Evolutionary conservation across 2,888 invertebrate species (phyloP).

Genomic region (Hydrotaea diabolus): DNA sequence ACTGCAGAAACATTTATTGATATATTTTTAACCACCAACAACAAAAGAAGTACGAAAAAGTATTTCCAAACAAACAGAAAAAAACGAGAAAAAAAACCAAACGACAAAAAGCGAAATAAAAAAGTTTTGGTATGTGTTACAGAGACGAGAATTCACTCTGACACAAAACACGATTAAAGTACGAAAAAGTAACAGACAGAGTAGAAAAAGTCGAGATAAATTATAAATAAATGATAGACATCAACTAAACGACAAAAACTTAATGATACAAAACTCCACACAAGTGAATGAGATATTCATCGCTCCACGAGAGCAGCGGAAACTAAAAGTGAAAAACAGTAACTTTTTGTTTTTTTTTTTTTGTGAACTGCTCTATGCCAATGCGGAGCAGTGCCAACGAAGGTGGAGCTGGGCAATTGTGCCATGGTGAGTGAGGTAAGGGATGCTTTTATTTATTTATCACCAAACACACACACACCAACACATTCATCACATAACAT

Average conservation of each 20-base stretch:
- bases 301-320: background rate
- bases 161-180: background rate
- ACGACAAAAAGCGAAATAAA: slow-evolving; percentile 7
- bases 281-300: background rate
- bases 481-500: slow-evolving; percentile 27
- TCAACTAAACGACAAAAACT: slow-evolving; percentile 28
- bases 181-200: slow-evolving; percentile 9
- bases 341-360: background rate
- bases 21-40: background rate
- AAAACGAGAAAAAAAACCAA: slow-evolving; percentile 3
- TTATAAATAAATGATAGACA: slow-evolving; percentile 58
- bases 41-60: background rate
- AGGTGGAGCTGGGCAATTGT: slow-evolving; percentile 4
- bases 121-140: slow-evolving; percentile 29
- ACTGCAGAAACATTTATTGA: slow-evolving; percentile 16
- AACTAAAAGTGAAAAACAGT: background rate
- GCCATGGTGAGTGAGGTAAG: background rate
- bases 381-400: background rate
- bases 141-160: slow-evolving; percentile 36
- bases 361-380: background rate
- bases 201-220: slow-evolving; percentile 40
- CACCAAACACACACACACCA: slow-evolving; percentile 54
- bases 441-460: slow-evolving; percentile 20
- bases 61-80: background rate
- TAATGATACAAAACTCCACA: slow-evolving; percentile 20